These are phyloP conservation scores for Sphaerophoria rueppellii DNA, from an alignment of 2,888 invertebrate species.

Conservation along the genomic window DNA sequence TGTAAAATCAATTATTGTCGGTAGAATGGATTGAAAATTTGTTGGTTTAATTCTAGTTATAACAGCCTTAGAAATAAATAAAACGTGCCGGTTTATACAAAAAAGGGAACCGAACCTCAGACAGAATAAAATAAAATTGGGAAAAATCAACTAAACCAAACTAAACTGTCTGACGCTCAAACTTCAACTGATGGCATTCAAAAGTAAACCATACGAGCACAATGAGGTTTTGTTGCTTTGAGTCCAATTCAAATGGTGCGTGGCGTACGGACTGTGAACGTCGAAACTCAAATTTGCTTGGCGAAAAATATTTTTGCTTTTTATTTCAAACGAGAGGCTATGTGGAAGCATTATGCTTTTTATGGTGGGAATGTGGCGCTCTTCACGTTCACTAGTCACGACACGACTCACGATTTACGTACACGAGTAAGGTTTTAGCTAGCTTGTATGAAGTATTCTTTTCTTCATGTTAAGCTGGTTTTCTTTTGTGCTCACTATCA, in stretches of 20 bases:
- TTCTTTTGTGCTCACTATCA: too few species aligned
- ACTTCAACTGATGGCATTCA: constrained; percentile 32
- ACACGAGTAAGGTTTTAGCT: too few species aligned
- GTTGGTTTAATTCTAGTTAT: neutral
- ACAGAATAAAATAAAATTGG: constrained; percentile 2
- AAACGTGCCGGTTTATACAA: constrained; percentile 1
- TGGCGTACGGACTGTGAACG: neutral
- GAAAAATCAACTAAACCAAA: constrained; percentile 20
- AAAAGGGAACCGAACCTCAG: neutral
- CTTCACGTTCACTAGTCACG: neutral
- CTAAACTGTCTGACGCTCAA: constrained; percentile 40
- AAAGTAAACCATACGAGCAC: constrained; percentile 23
- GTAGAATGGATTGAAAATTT: neutral
- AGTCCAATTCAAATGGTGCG: neutral
- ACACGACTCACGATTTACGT: too few species aligned
- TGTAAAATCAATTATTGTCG: neutral
- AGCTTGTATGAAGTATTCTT: too few species aligned
- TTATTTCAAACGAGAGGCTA: neutral
- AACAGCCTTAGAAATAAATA: constrained; percentile 2
- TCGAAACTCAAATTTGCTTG: constrained; percentile 18
- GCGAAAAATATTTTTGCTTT: constrained; percentile 11
- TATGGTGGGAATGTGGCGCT: constrained; percentile 17
- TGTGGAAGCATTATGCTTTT: constrained; percentile 11
- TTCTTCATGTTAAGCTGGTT: too few species aligned
- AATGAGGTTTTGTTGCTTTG: constrained; percentile 10